These are phyloP conservation scores for Eupithecia inturbata DNA, from an alignment of 2,888 invertebrate genomes.

Conservation along the genomic window DNA sequence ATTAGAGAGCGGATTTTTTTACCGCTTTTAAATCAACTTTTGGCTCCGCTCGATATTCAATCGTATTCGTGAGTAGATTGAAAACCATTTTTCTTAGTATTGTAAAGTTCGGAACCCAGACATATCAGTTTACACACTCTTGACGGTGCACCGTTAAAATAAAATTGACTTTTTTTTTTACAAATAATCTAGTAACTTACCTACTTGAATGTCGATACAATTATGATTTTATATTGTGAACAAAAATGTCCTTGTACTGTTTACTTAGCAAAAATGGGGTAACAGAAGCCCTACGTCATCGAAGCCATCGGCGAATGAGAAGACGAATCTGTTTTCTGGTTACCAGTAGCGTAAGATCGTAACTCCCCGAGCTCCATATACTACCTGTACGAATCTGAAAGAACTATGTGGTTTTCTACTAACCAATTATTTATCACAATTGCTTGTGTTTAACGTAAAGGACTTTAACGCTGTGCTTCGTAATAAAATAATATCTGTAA, in stretches of 20 bases:
- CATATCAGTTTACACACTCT: background rate
- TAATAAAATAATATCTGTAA: too few species aligned
- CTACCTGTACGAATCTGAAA: too few species aligned
- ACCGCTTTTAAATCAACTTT: background rate
- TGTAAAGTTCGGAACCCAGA: background rate
- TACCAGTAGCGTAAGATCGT: too few species aligned
- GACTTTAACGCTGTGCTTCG: too few species aligned
- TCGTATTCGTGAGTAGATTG: background rate
- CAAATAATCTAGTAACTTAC: background rate
- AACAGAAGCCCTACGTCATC: too few species aligned
- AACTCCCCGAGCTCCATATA: too few species aligned
- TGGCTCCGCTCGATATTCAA: background rate
- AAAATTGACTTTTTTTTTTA: background rate
- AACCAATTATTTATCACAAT: too few species aligned
- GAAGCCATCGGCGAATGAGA: too few species aligned
- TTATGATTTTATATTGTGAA: background rate
- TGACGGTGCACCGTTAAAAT: background rate
- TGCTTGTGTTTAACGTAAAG: too few species aligned
- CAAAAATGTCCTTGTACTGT: conserved; percentile 1
- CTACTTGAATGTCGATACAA: background rate
- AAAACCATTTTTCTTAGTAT: background rate
- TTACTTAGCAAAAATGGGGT: too few species aligned
- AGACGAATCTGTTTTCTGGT: too few species aligned
- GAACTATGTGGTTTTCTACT: too few species aligned
- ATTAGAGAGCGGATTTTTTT: background rate